phyloP scores from a whole-genome alignment of 2,888 invertebrate species.

The Ganaspis brasiliensis region DNA sequence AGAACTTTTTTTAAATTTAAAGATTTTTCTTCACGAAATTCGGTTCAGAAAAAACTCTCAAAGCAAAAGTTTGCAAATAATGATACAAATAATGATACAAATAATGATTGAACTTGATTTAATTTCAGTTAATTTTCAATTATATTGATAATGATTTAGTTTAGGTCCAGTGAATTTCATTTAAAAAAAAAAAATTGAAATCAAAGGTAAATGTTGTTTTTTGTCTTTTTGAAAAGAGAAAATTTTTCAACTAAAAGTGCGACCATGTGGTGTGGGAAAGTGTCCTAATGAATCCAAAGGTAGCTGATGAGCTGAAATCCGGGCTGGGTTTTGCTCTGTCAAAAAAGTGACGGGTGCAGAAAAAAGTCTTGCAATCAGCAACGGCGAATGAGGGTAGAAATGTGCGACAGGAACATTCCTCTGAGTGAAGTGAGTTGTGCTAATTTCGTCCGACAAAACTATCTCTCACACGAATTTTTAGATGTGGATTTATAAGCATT shows the following conservation, averaged over 20 bases:
- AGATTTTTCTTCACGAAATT: too few relatives aligned
- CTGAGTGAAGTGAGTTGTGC: background rate
- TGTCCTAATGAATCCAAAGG: slow-evolving; percentile 29
- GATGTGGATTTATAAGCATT: background rate
- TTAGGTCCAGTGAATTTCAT: too few relatives aligned
- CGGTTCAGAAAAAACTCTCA: too few relatives aligned
- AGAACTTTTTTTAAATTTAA: too few relatives aligned
- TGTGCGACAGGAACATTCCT: slow-evolving; percentile 11
- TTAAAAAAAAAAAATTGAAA: background rate
- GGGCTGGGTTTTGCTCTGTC: background rate
- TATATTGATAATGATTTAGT: too few relatives aligned
- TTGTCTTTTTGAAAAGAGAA: background rate
- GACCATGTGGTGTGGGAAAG: background rate
- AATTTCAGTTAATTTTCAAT: too few relatives aligned
- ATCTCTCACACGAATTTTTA: background rate
- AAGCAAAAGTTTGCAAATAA: too few relatives aligned
- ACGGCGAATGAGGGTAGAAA: background rate
- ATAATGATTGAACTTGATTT: too few relatives aligned
- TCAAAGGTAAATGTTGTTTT: background rate
- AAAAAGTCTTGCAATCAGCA: slow-evolving; percentile 38
- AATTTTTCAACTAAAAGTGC: background rate
- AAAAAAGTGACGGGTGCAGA: slow-evolving; percentile 23
- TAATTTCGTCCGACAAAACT: slow-evolving; percentile 22
- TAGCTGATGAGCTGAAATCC: slow-evolving; percentile 27
- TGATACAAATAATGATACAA: too few relatives aligned